Base-by-base conservation (phyloP, 2,797 vertebrate genomes). In the Rhabdomys pumilio region DNA sequence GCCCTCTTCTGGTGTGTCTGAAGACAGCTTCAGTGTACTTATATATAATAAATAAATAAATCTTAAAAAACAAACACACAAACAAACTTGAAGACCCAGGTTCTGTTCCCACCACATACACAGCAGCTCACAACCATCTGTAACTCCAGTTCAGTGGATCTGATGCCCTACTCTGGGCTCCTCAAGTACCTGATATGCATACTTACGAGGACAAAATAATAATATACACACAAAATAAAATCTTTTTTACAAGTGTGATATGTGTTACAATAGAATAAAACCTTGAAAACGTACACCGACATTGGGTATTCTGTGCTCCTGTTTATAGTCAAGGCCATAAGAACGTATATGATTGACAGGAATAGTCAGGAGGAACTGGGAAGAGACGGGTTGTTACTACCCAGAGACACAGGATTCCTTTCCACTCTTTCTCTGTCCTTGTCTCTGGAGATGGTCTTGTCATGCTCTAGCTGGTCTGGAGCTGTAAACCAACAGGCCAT, bases 311-410 rank as follows among this genome's bases (percentile, higher is more conserved):
- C 29, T 80, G 20, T 55, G 11, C 6, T 94, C 44, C 75, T 31
- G 55, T 90, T 93, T 87, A 73, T 47, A 93, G 41, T 11, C 38
- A 91, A 89, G 79, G 86, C 53, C 55, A 50, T 12, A 91, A 93
- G n/a, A 3, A 50, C n/a, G 76, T 15, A 41, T 80, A 26, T 61
- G 22, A 15, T 14, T 93, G n/a, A 77, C 20, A 24, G n/a, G n/a
- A 31, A n/a, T 7, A 34, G 17, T 26, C 4, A 65, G 2, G 24
- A 55, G 41, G 89, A 5, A 19, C 19, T 38, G 15, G 24, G 41
- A n/a, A 75, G 41, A 86, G 77, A 82, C 17, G n/a, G 15, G 80
- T 1, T 76, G 31, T 47, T 19, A 69, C 57, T 47, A 72, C 65
- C 31, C 57, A 88, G 6, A 24, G 53, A 12, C 38, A 13, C 6